phyloP scores from a whole-genome alignment of 92 coral and sea anemone genomes.

The Metridium senile region DNA sequence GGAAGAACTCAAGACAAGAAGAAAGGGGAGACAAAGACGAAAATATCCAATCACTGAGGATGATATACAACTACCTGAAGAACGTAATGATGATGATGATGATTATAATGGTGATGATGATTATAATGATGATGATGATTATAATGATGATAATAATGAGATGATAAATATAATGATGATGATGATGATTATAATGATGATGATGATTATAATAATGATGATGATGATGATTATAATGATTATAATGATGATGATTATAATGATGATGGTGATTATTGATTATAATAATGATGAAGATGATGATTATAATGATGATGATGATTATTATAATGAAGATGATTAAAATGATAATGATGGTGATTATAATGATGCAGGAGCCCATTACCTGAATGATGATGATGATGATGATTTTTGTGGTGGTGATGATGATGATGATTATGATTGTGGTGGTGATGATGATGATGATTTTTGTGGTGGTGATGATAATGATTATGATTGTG shows the following conservation, averaged over 20 bases:
- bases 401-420: too few relatives aligned
- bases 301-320: too few relatives aligned
- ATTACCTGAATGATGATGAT: too few relatives aligned
- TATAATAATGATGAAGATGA: too few relatives aligned
- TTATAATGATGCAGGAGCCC: too few relatives aligned
- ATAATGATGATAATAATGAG: background rate
- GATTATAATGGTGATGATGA: background rate
- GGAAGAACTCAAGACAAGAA: conserved; percentile 20
- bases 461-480: too few relatives aligned
- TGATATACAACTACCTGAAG: background rate
- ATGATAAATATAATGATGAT: background rate
- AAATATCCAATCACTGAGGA: background rate
- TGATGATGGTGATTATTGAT: background rate
- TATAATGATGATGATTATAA: too few relatives aligned
- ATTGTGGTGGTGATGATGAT: too few relatives aligned
- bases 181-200: too few relatives aligned
- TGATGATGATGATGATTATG: too few relatives aligned
- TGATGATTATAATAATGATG: background rate
- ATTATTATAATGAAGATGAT: too few relatives aligned
- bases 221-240: background rate
- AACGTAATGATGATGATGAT: background rate
- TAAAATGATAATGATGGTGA: background rate
- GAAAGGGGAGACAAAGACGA: background rate
- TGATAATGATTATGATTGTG: too few relatives aligned
- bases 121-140: background rate